Percentiles rank a stretch among this genome's conserved stretches.
These are phyloP conservation scores for Zaprionus ghesquierei DNA, from an alignment of 1,140 invertebrate species.

Conservation along the genomic window DNA sequence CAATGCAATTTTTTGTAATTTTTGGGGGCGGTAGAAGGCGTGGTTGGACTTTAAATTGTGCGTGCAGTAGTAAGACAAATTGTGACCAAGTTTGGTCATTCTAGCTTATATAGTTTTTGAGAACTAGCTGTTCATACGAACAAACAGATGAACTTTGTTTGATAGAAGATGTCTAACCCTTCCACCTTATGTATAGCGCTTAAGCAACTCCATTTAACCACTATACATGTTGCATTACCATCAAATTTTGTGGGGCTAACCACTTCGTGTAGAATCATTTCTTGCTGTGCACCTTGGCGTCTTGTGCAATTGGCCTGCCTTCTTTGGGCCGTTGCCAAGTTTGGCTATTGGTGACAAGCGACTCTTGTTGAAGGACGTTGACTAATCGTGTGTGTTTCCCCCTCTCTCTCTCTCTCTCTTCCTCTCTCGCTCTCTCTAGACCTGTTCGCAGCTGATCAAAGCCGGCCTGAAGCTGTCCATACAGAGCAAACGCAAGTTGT, in stretches of 20 bases:
- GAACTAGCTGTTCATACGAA: too few relatives aligned
- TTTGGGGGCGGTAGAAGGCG: too few relatives aligned
- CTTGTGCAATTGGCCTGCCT: slow-evolving; percentile 51
- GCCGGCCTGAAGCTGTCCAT: slow-evolving; percentile 94
- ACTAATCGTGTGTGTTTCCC: slow-evolving; percentile 19
- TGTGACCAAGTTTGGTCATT: too few relatives aligned
- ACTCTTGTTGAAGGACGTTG: slow-evolving; percentile 47
- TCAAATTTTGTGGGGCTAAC: neutral
- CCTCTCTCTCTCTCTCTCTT: slow-evolving; percentile 12
- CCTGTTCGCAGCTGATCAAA: slow-evolving; percentile 95
- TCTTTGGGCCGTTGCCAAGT: slow-evolving; percentile 43
- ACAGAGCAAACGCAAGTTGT: slow-evolving; percentile 91
- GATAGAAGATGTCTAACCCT: too few relatives aligned
- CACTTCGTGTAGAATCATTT: neutral
- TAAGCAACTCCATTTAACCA: too few relatives aligned
- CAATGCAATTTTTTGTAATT: too few relatives aligned
- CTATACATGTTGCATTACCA: neutral
- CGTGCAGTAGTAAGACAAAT: too few relatives aligned
- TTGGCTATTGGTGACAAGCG: slow-evolving; percentile 74
- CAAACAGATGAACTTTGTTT: too few relatives aligned
- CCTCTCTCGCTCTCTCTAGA: slow-evolving; percentile 84
- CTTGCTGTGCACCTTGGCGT: slow-evolving; percentile 9
- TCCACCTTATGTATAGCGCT: too few relatives aligned
- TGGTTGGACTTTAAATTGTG: too few relatives aligned
- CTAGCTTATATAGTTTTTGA: too few relatives aligned